Percentiles rank a stretch among this genome's conserved stretches.
phyloP scores from a whole-genome alignment of 1,140 invertebrate genomes.

The Euura saliciscinereae region DNA sequence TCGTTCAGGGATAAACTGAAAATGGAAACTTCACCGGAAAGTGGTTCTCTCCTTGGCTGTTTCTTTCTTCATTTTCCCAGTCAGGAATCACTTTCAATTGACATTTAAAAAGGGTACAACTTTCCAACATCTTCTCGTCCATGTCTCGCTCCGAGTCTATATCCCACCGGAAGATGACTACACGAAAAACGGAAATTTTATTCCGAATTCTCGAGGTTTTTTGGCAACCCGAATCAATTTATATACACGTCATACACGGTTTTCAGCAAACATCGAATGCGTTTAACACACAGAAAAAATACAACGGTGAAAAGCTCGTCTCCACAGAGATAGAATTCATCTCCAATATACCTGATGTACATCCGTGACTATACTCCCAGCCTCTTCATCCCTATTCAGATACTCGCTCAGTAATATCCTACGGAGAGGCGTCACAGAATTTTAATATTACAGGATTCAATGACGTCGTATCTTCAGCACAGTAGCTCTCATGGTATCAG shows the following conservation, averaged over 20 bases:
- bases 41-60: neutral
- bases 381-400: constrained; percentile 3
- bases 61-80: neutral
- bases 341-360: constrained; percentile 44
- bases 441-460: constrained; percentile 46
- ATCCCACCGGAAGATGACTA: no score
- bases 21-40: neutral
- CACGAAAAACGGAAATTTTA: no score
- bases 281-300: no score
- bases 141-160: no score
- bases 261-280: no score
- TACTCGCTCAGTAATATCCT: neutral
- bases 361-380: constrained; percentile 33
- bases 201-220: no score
- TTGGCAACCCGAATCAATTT: no score
- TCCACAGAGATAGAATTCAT: no score
- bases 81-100: neutral
- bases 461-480: constrained; percentile 27
- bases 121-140: neutral
- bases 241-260: no score
- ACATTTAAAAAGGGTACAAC: neutral
- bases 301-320: no score
- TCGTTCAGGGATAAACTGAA: neutral
- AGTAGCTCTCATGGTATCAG: neutral
- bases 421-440: constrained; percentile 37